phyloP scores from a whole-genome alignment of 2,113 vertebrate species.

The Micronisus gabar region DNA sequence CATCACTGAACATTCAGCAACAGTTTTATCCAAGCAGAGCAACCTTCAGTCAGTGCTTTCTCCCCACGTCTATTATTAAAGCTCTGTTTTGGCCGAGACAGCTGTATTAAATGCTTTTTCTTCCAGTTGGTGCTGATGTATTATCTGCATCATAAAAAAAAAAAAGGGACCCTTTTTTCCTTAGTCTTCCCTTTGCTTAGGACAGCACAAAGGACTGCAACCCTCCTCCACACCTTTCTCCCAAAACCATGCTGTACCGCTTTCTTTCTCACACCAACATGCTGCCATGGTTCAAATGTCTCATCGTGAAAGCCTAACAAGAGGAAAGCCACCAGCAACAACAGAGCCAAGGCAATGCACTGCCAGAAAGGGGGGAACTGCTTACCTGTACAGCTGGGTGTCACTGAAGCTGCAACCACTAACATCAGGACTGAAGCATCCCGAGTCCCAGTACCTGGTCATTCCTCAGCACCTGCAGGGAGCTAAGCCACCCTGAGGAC shows the following conservation, averaged over 20 bases:
- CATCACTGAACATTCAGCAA: not conserved
- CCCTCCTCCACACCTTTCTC: not conserved
- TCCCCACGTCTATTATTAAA: not conserved
- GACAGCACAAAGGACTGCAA: not conserved
- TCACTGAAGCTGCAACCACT: not conserved
- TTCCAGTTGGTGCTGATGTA: not conserved
- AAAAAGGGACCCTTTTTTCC: not conserved
- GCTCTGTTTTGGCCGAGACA: not conserved
- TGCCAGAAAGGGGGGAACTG: rapidly evolving
- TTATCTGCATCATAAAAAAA: not conserved
- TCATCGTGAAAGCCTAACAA: not conserved
- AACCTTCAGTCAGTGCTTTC: not conserved
- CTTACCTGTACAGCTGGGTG: not conserved
- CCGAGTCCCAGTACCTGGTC: not conserved
- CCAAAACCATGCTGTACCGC: not conserved
- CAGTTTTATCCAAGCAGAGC: rapidly evolving
- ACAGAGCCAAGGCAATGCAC: not conserved
- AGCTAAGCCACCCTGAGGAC: not conserved
- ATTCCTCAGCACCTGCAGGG: not conserved
- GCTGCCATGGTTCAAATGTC: not conserved
- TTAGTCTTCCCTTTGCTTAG: not conserved
- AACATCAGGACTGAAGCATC: not conserved
- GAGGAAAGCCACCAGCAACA: not conserved
- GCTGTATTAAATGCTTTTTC: not conserved
- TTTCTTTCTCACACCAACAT: not conserved